Evolutionary conservation across 2,797 vertebrate genomes (phyloP).

Genomic region (Trachops cirrhosus): DNA sequence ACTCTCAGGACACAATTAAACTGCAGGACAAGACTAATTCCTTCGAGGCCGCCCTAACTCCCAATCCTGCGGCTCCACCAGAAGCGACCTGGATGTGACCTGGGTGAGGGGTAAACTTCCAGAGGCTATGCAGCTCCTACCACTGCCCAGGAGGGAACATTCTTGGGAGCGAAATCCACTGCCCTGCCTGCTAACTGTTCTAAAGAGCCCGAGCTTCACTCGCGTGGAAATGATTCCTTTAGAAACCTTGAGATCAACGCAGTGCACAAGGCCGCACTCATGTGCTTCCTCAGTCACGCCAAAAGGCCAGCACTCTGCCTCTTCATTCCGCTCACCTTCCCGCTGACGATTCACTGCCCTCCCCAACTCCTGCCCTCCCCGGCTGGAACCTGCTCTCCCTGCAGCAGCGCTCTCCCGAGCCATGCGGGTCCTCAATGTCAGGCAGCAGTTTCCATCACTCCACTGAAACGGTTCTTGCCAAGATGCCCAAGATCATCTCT

Average conservation of each 20-base stretch:
- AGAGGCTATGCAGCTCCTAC: background rate
- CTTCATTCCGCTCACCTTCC: no score
- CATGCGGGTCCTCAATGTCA: rapidly evolving
- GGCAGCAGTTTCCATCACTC: rapidly evolving
- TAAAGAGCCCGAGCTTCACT: background rate
- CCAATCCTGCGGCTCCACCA: background rate
- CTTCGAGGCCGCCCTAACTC: background rate
- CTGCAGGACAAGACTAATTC: background rate
- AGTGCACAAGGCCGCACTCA: background rate
- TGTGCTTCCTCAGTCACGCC: rapidly evolving
- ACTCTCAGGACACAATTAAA: background rate
- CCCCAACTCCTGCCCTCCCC: rapidly evolving
- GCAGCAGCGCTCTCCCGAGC: background rate
- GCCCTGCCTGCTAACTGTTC: background rate
- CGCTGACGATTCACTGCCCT: rapidly evolving
- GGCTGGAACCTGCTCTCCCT: rapidly evolving
- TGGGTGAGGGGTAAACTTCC: background rate
- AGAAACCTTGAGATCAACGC: background rate
- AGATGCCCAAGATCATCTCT: background rate
- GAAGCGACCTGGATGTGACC: background rate
- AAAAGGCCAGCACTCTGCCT: no score
- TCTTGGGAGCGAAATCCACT: rapidly evolving
- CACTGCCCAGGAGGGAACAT: background rate
- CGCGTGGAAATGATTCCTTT: background rate
- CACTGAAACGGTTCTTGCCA: background rate